Evolutionary conservation across 2,888 invertebrate species (phyloP).

Genomic region (Schrankia costaestrigalis): DNA sequence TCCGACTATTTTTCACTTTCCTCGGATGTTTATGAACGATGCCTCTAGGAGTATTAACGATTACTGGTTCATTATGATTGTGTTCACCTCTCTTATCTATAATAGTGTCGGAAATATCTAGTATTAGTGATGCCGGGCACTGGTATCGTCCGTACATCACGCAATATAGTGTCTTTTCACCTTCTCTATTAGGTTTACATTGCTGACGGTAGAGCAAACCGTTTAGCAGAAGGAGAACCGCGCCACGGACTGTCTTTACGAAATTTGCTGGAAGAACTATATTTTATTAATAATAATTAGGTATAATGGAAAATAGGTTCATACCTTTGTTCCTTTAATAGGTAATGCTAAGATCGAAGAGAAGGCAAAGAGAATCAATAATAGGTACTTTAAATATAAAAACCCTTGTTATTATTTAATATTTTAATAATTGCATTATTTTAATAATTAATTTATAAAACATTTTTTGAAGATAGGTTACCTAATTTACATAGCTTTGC

Average conservation of each 20-base stretch:
- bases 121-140: constrained; percentile 40
- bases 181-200: constrained; percentile 40
- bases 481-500: no score
- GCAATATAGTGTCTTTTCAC: constrained; percentile 47
- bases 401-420: no score
- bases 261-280: constrained; percentile 40
- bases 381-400: no score
- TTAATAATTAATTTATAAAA: no score
- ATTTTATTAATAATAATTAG: constrained; percentile 2
- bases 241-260: constrained; percentile 40
- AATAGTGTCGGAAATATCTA: constrained; percentile 40
- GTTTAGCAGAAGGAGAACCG: constrained; percentile 39
- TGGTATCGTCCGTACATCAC: constrained; percentile 40
- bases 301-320: neutral
- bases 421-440: no score
- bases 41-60: constrained; percentile 35
- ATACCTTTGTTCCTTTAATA: neutral
- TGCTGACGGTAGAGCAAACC: constrained; percentile 40
- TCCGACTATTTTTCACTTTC: constrained; percentile 3
- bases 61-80: constrained; percentile 39
- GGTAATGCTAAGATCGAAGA: neutral
- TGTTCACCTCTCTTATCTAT: constrained; percentile 41
- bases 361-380: no score
- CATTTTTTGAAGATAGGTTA: no score
- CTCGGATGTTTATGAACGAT: constrained; percentile 31